Percentiles rank a stretch among this genome's conserved stretches.
These are phyloP conservation scores for Diphyllodes magnificus DNA, from an alignment of 2,113 vertebrate species.

Conservation along the genomic window DNA sequence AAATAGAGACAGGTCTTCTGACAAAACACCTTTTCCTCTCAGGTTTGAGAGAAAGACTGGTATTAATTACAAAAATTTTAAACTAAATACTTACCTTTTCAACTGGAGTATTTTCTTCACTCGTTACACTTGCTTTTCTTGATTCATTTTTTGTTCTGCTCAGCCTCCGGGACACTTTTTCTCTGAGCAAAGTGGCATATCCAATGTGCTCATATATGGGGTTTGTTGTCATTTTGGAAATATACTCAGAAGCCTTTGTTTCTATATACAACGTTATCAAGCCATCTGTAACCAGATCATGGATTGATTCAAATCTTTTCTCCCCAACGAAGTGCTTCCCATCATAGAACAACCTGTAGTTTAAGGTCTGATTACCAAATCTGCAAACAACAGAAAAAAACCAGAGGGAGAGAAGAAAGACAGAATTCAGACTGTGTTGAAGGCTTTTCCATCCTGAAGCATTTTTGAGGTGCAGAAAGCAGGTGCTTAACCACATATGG, in stretches of 20 bases:
- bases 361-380: conserved; percentile 93
- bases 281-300: conserved; percentile 95
- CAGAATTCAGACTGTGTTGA: background rate
- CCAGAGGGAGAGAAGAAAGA: background rate
- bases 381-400: conserved; percentile 62
- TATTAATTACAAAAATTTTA: background rate
- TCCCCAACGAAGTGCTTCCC: conserved; percentile 98
- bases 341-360: conserved; percentile 96
- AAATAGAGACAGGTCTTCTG: background rate
- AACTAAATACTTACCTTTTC: conserved; percentile 80
- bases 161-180: conserved; percentile 86
- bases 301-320: conserved; percentile 96
- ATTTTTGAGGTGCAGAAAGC: background rate
- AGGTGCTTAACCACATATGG: background rate
- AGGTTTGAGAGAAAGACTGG: background rate
- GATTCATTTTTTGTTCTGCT: conserved; percentile 82
- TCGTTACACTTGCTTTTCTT: conserved; percentile 83
- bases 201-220: conserved; percentile 97
- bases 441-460: background rate
- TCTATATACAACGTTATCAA: conserved; percentile 97
- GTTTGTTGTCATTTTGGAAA: conserved; percentile 98
- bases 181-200: conserved; percentile 90
- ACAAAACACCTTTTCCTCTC: background rate
- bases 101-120: conserved; percentile 75
- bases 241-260: conserved; percentile 97